Evolutionary conservation across 2,113 vertebrate species (phyloP), one percentile per base, ranked within the genome.

Genomic region (Athene noctua): DNA sequence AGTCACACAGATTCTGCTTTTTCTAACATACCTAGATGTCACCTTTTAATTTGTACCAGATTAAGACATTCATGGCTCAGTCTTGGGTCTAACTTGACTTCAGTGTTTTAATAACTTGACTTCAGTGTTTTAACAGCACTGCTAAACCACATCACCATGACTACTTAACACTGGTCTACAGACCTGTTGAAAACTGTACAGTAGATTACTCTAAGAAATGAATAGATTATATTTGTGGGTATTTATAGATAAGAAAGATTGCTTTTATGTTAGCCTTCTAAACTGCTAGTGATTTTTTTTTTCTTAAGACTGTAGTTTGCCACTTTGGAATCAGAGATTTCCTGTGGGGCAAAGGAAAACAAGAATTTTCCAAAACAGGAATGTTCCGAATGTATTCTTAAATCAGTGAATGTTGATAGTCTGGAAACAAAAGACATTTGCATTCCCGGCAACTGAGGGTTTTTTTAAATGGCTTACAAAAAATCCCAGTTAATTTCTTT

Each of bases 251-350:
- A 51, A 47, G 18, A 51, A 87, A 91, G 82, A 67, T 16, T 74
- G 34, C 3, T 46, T 23, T 22, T 68, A 40, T 40, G 21, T 63
- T 65, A 66, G 8, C 10, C 9, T 71, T 90, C 23, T 68, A 82
- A 82, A 29, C 2, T 6, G 5, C 26, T 55, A 61, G 6, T 0
- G 0, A 8, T 29, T 44, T 63, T 2, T 61, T 49, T 63, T 26
- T 59, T 51, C 20, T 54, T 70, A 40, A 34, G 40, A 36, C 4
- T 59, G 19, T 47, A 27, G 58, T 68, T 92, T 90, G 5, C 10
- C 3, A 7, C 5, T 65, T 73, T 36, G 20, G 34, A 88, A 68
- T 34, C 38, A 57, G 21, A 68, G 8, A 52, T 80, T 59, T 86
- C 7, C 19, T n/a, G 2, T 11, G 32, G 6, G 11, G 6, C 26